These are phyloP conservation scores for Sialis lutaria DNA, from an alignment of 2,888 invertebrate species.

Conservation along the genomic window DNA sequence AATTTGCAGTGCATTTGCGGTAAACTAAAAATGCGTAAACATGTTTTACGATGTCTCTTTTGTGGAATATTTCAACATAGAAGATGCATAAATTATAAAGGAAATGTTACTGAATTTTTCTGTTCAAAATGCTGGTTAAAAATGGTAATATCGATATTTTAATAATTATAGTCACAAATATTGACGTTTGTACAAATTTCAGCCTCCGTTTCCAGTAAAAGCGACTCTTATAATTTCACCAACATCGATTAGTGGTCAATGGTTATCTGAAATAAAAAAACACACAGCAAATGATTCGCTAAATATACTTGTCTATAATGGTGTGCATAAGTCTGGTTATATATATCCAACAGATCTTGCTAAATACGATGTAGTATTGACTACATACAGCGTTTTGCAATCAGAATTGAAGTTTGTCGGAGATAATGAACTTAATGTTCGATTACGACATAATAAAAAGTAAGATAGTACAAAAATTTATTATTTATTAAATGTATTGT, in stretches of 20 bases:
- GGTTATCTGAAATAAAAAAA: constrained; percentile 50
- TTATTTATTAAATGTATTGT: too few species aligned
- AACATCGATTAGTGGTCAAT: constrained; percentile 44
- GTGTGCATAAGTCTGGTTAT: constrained; percentile 26
- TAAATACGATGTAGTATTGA: constrained; percentile 51
- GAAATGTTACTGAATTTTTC: constrained; percentile 26
- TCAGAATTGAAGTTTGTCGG: constrained; percentile 42
- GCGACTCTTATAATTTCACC: constrained; percentile 62
- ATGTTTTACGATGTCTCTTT: constrained; percentile 27
- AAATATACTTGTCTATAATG: constrained; percentile 35
- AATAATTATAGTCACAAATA: too few species aligned
- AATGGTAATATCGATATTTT: constrained; percentile 11
- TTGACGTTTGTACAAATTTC: constrained; percentile 6
- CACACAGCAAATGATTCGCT: constrained; percentile 34
- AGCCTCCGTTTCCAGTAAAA: constrained; percentile 31
- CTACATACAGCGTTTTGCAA: constrained; percentile 47
- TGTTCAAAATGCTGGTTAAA: constrained; percentile 50
- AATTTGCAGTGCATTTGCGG: constrained; percentile 27
- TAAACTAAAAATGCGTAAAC: constrained; percentile 12
- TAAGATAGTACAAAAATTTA: too few species aligned
- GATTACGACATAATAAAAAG: not conserved
- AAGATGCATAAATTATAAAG: constrained; percentile 36
- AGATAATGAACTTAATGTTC: constrained; percentile 17
- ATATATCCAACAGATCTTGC: constrained; percentile 43
- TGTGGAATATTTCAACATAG: constrained; percentile 46